A percentile compares a stretch with the other conserved stretches of the same genome.
phyloP scores from a whole-genome alignment of 2,113 vertebrate species.

The Dermatemys mawii region DNA sequence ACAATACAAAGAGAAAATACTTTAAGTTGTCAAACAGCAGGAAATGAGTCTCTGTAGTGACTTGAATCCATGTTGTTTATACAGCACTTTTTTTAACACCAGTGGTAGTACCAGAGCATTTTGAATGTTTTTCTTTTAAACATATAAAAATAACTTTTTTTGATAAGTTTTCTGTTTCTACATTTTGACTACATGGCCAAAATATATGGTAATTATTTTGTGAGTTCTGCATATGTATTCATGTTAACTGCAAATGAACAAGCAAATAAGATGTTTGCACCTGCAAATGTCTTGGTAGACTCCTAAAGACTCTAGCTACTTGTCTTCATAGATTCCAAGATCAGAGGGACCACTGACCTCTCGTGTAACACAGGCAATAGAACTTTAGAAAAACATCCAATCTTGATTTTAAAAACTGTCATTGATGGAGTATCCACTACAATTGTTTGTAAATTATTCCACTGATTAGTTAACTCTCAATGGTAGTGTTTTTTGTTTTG shows the following conservation, averaged over 20 bases:
- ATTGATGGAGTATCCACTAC: background rate
- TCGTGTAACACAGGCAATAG: background rate
- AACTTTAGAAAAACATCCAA: background rate
- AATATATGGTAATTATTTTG: background rate
- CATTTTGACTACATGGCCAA: background rate
- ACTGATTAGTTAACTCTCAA: background rate
- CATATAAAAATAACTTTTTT: background rate
- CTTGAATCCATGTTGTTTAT: background rate
- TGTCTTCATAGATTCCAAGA: background rate
- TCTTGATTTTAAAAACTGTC: background rate
- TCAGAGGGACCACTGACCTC: background rate
- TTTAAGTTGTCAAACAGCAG: conserved; percentile 14
- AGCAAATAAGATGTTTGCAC: background rate
- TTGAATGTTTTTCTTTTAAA: background rate
- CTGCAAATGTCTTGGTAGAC: background rate
- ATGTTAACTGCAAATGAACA: background rate
- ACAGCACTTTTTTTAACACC: too few relatives aligned
- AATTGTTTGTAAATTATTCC: background rate
- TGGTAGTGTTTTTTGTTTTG: too few relatives aligned
- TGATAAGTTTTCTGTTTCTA: background rate
- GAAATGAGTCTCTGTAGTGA: background rate
- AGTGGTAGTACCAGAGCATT: background rate
- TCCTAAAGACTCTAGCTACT: background rate
- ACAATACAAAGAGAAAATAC: background rate
- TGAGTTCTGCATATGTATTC: background rate